Base-by-base conservation (phyloP, 2,797 vertebrate genomes). In the Anguilla anguilla region DNA sequence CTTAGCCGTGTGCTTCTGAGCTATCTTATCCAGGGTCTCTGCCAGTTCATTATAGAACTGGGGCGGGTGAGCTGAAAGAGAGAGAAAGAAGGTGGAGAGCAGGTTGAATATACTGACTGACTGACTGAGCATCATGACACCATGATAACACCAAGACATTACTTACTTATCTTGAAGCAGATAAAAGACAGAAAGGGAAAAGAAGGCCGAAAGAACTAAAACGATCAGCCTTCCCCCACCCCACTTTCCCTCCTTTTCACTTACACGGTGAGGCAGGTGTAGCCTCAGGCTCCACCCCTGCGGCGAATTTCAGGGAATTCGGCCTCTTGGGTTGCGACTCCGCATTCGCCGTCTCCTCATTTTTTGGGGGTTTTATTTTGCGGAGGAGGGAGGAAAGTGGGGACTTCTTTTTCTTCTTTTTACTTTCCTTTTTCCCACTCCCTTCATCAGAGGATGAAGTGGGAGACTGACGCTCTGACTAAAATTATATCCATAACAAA, bases 31-130 rank as follows among this genome's bases (percentile, higher is more conserved):
- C 92, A 97, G 91, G 55, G 90, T 94, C 89, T 93, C 91, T 53
- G 95, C 96, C 25, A 96, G 94, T 3, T 93, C 95, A 11, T 92
- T 10, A 53, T 96, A 97, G 92, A 96, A 96, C 81, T 92, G 89
- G 2, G 92, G 94, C 59, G 93, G 86, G 84, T 95, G 94, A 6
- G 55, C 96, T 96, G 64, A 31, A 10, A 83, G 82, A 57, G 82
- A 57, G n/a, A 87, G 64, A 84, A 67, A 31, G 51, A 25, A 59
- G 51, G 28, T 46, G 15, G 15, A 49, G 31, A 22, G 1, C 4
- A 7, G 17, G 35, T 22, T 81, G 2, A 46, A 81, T 43, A 81
- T 49, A 17, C 35, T 46, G 74, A 17, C 35, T 46, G 74, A 17
- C 35, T 79, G 79, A 82, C 43, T 82, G 79, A 10, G 51, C 79